phyloP scores from a whole-genome alignment of 2,888 invertebrate species.

The Acronicta alni region DNA sequence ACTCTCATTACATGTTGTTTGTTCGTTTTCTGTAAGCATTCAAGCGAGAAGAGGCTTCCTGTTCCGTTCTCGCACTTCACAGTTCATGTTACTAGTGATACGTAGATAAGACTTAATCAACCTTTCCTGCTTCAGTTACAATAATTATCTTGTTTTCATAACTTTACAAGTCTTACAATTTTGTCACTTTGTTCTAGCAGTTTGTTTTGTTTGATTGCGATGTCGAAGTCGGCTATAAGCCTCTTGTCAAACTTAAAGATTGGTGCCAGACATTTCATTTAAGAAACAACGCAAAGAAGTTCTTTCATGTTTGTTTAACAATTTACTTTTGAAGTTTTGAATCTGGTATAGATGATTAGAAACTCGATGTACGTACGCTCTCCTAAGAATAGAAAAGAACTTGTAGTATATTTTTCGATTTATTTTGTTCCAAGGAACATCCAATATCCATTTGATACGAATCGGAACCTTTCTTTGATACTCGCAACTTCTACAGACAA shows the following conservation, averaged over 20 bases:
- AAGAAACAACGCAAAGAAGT: conserved; percentile 16
- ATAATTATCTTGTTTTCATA: conserved; percentile 38
- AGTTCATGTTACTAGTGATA: conserved; percentile 58
- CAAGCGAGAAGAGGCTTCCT: conserved; percentile 78
- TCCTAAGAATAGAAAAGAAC: conserved; percentile 4
- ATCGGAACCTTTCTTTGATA: conserved; percentile 42
- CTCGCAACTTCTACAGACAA: conserved; percentile 28
- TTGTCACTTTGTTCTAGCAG: conserved; percentile 18
- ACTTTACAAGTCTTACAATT: conserved; percentile 36
- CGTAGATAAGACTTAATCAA: conserved; percentile 62
- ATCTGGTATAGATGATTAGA: conserved; percentile 10
- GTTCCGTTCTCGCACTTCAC: conserved; percentile 69
- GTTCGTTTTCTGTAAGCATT: conserved; percentile 70
- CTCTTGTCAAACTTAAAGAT: conserved; percentile 33
- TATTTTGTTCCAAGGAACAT: conserved; percentile 35
- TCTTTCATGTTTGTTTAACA: conserved; percentile 17
- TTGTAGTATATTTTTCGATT: conserved; percentile 26
- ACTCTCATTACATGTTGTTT: conserved; percentile 78
- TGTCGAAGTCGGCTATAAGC: conserved; percentile 32
- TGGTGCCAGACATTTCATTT: conserved; percentile 8
- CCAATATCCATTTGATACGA: conserved; percentile 45
- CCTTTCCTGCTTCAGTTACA: conserved; percentile 63
- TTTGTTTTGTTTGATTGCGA: conserved; percentile 45
- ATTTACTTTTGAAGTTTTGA: conserved; percentile 24
- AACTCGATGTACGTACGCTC: conserved; percentile 5